Base-by-base conservation (phyloP, 2,888 invertebrate species). In the Muschampia plurimacula region DNA sequence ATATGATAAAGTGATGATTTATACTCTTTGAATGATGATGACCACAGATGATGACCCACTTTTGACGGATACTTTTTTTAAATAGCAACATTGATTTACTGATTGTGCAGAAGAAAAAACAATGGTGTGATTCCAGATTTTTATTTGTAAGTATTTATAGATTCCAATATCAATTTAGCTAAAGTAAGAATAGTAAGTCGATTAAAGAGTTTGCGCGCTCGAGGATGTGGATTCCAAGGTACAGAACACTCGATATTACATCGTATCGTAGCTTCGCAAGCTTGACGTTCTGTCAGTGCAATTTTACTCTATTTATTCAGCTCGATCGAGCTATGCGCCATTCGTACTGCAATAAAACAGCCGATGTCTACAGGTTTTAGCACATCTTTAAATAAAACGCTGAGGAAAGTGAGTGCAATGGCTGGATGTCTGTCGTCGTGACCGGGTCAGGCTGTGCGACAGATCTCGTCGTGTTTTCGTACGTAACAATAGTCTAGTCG, bases 61-160 rank as follows among this genome's bases (percentile, higher is more conserved):
- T 90, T 83, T 84, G 75, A 79, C 76, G 81, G 84, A 79, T 84
- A 79, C 65, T 67, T 77, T 84, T 84, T 83, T 85, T 85, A 52
- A 15, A 52, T 89, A 82, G 92, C 88, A 92, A 92, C 91, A 91
- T 85, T 82, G 84, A 82, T 85, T 86, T 85, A 87, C 91, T 91
- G 91, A 92, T 92, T 92, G 90, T 92, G 92, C 90, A 91, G 92
- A 90, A 90, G 92, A 92, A 93, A 93, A 94, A 94, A 94, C 94
- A 94, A 94, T 94, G 94, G 94, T 94, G 94, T 94, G 92, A 94
- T 92, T 94, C 92, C 92, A 93, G 93, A 93, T 91, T 94, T 93
- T 94, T 93, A 93, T 94, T 93, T 94, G 94, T 94, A 93, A 94
- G 94, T 94, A 94, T 93, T 93, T 91, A 91, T 93, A 93, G 94